Base-by-base conservation (phyloP, 2,113 vertebrate genomes). In the Saguinus midas region DNA sequence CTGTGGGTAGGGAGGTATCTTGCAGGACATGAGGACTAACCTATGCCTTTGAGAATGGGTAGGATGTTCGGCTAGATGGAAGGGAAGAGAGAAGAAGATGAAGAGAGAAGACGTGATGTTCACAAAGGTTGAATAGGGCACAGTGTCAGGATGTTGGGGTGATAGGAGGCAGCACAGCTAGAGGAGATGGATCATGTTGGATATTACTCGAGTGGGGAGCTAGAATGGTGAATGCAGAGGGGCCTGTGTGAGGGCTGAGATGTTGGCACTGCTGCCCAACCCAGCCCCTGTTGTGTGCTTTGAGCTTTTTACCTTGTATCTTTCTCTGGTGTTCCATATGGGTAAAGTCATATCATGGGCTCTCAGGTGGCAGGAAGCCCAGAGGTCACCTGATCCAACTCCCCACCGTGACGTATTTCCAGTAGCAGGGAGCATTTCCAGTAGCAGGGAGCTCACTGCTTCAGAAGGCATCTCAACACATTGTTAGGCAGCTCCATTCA, bases 131-230 rank as follows among this genome's bases (percentile, higher is more conserved):
- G 40, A 90, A 37, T 1, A 43, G 55, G 40, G 21, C 45, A 0
- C 66, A 3, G 0, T 0, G 1, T 27, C 18, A 45, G 73, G 52
- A 8, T 8, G 16, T 75, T 45, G 37, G 52, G 45, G 21, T 1
- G 4, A 23, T 18, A 35, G 57, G 35, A 40, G 43, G n/a, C 4
- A 40, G 48, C 10, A 35, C 37, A 37, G 48, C 43, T 25, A 0
- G 11, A 14, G 3, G 6, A 0, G 14, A 32, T 21, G 18, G 64
- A 27, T 20, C 0, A 4, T 9, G 1, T 57, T 61, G 25, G 37
- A 43, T n/a, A 12, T 35, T 14, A 4, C 50, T 1, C 0, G 9
- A 13, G 48, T 32, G 17, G 13, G 29, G 17, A 40, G 12, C 4
- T 23, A 32, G 27, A n/a, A 10, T 6, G 10, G 14, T 52, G 40